Percentiles rank a stretch among this genome's conserved stretches.
phyloP scores from a whole-genome alignment of 2,113 vertebrate genomes.

The Gambusia holbrooki region DNA sequence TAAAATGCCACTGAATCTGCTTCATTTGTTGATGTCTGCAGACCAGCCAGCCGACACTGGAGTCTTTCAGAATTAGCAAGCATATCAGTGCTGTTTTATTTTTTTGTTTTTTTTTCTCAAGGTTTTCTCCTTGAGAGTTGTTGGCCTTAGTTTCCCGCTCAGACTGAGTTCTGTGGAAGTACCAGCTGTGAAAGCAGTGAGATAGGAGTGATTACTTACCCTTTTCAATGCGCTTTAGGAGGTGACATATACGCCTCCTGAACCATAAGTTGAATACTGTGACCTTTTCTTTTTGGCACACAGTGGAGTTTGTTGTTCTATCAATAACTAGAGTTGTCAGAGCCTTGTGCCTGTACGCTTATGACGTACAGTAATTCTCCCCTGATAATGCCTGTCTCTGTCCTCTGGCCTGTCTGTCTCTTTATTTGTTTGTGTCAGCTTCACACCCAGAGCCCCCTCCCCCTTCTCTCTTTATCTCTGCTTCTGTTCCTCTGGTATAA shows the following conservation, averaged over 20 bases:
- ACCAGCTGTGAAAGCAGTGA: background rate
- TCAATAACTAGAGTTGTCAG: slow-evolving; percentile 50
- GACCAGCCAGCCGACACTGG: too few relatives aligned
- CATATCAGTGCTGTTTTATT: too few relatives aligned
- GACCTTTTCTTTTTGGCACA: slow-evolving; percentile 55
- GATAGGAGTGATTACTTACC: slow-evolving; percentile 17
- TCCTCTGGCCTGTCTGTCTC: slow-evolving; percentile 41
- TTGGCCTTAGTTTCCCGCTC: too few relatives aligned
- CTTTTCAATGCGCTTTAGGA: slow-evolving; percentile 24
- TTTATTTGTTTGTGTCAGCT: slow-evolving; percentile 50
- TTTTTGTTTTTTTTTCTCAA: too few relatives aligned
- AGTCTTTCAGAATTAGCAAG: too few relatives aligned
- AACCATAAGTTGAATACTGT: slow-evolving; percentile 39
- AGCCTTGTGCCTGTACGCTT: slow-evolving; percentile 19
- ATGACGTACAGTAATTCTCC: slow-evolving; percentile 50
- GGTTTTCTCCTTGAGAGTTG: too few relatives aligned
- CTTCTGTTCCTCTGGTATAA: slow-evolving; percentile 46
- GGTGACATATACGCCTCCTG: slow-evolving; percentile 21
- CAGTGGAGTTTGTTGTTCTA: slow-evolving; percentile 40
- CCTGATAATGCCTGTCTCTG: slow-evolving; percentile 46
- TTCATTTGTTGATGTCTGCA: too few relatives aligned
- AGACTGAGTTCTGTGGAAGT: background rate
- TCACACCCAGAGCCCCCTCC: slow-evolving; percentile 23
- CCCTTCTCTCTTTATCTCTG: slow-evolving; percentile 34
- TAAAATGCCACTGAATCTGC: too few relatives aligned